Percentiles rank a stretch among this genome's conserved stretches.
phyloP scores from a whole-genome alignment of 2,888 invertebrate species.

The Scaptomyza flava region DNA sequence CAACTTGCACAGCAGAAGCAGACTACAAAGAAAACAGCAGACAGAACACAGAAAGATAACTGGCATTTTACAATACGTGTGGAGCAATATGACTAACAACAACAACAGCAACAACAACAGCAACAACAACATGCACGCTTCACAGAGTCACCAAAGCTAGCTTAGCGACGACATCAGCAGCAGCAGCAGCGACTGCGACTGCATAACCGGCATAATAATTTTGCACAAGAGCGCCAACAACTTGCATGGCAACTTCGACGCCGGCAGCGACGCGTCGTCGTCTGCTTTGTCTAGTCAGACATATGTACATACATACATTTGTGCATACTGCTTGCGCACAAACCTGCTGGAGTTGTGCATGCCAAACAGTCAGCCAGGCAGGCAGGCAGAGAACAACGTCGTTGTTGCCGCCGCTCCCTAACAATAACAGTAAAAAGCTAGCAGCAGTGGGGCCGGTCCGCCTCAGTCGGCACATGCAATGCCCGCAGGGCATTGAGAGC shows the following conservation, averaged over 20 bases:
- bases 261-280: constrained; percentile 31
- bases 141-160: constrained; percentile 35
- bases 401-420: constrained; percentile 17
- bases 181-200: constrained; percentile 10
- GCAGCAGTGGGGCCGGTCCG: constrained; percentile 14
- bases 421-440: constrained; percentile 50
- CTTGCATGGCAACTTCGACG: constrained; percentile 39
- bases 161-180: constrained; percentile 16
- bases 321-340: constrained; percentile 5
- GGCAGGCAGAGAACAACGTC: constrained; percentile 28
- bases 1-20: constrained; percentile 19
- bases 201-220: constrained; percentile 45
- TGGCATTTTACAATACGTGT: constrained; percentile 41
- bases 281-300: constrained; percentile 41
- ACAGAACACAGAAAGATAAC: constrained; percentile 51
- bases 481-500: constrained; percentile 48
- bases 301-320: not conserved
- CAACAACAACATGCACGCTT: constrained; percentile 47
- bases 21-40: constrained; percentile 28
- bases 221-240: constrained; percentile 36
- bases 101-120: constrained; percentile 31
- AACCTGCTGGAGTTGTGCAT: constrained; percentile 37
- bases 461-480: constrained; percentile 53
- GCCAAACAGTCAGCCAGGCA: not conserved
- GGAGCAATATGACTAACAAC: constrained; percentile 52